A percentile compares a stretch with the other conserved stretches of the same genome.
These are phyloP conservation scores for Drosophila asahinai DNA, from an alignment of 1,140 invertebrate species.

Conservation along the genomic window DNA sequence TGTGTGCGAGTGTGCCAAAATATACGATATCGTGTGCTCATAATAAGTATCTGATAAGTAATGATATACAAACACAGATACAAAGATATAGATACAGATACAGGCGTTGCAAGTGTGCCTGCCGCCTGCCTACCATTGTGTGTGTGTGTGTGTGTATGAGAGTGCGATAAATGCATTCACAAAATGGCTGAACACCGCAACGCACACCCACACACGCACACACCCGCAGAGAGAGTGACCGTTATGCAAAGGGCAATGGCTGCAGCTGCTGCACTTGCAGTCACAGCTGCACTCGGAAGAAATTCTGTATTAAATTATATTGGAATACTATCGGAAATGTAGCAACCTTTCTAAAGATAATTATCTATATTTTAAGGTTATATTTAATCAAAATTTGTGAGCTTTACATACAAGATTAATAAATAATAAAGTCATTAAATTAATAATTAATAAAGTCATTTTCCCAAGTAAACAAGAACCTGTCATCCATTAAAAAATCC, in stretches of 20 bases:
- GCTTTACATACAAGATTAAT: too few relatives aligned
- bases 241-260: constrained; percentile 82
- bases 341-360: too few relatives aligned
- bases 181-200: constrained; percentile 78
- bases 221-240: constrained; percentile 28
- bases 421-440: too few relatives aligned
- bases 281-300: background rate
- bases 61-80: constrained; percentile 82
- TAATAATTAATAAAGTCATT: too few relatives aligned
- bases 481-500: too few relatives aligned
- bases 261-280: constrained; percentile 59
- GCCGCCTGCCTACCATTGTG: background rate
- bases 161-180: constrained; percentile 68
- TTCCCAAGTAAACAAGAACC: too few relatives aligned
- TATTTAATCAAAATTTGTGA: too few relatives aligned
- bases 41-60: constrained; percentile 84
- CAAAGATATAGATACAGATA: constrained; percentile 33
- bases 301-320: background rate
- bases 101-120: constrained; percentile 2
- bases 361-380: background rate
- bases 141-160: constrained; percentile 18
- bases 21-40: constrained; percentile 82
- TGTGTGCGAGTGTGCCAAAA: constrained; percentile 68
- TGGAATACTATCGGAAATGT: background rate
- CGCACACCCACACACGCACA: constrained; percentile 56